Evolutionary conservation across 2,888 invertebrate genomes (phyloP), one percentile per base, ranked within the genome.

Genomic region (Sabatieria punctata): DNA sequence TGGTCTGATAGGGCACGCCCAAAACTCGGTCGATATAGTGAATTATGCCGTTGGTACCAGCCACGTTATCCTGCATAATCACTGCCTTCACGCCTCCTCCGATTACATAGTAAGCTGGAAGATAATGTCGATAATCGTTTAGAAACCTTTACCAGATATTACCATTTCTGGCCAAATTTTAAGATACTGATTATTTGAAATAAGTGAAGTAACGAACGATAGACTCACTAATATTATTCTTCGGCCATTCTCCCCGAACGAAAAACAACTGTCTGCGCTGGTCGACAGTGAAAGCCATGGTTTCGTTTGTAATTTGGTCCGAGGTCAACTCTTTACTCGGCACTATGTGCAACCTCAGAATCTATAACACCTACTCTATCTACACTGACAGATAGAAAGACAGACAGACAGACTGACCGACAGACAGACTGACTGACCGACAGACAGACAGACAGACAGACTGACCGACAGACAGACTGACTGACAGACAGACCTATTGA

Each of bases 21-120:
- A 64, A 52, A 8, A 64, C 64, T 38, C 65, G 49, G 41, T 65
- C 64, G 37, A 65, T 63, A 50, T 63, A 65, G 48, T 65, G 65
- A 19, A 65, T 56, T 33, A 65, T 65, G 40, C 65, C 65, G 46
- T 65, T 65, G 2, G 58, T 60, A 15, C 60, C 63, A 4, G 65
- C 63, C 13, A 65, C 59, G 46, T 64, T 61, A 35, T 64, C 62
- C 49, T 55, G 52, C 47, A 57, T 54, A 18, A 64, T 62, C 4
- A 61, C 58, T 6, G 65, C 63, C 37, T 51, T 47, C 8, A 65
- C 57, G 4, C 65, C 65, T 6, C 65, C 65, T 11, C 65, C 65
- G 35, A 61, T 57, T 13, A 65, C 65, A 46, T 64, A 65, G 48
- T 65, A 65, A 4, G 65, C 62, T 63, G 49, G 46, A 60, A 53